phyloP scores from a whole-genome alignment of 1,140 invertebrate species.

The Phenacoccus solenopsis region DNA sequence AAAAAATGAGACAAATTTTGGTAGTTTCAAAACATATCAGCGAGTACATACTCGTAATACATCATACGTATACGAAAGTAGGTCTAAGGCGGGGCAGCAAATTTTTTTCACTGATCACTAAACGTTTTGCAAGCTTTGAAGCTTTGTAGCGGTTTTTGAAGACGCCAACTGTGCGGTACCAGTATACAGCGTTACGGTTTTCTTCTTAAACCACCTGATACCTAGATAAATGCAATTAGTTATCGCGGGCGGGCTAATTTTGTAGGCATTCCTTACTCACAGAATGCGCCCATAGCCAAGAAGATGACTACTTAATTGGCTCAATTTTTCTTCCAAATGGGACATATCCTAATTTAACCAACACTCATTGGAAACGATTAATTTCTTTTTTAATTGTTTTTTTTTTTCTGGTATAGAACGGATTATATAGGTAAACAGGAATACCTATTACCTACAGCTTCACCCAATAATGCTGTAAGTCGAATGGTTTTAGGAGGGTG shows the following conservation, averaged over 20 bases:
- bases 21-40: too few species aligned
- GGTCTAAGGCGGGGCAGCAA: too few species aligned
- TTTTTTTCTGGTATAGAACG: not conserved
- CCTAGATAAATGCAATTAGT: not conserved
- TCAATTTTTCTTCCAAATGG: not conserved
- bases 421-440: too few species aligned
- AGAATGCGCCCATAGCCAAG: not conserved
- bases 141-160: not conserved
- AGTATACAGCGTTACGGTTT: too few species aligned
- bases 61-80: too few species aligned
- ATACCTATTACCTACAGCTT: too few species aligned
- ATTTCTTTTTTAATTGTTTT: not conserved
- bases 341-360: not conserved
- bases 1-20: too few species aligned
- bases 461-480: too few species aligned
- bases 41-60: too few species aligned
- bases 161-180: not conserved
- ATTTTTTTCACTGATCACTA: too few species aligned
- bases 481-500: too few species aligned
- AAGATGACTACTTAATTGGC: not conserved
- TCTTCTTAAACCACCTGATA: not conserved
- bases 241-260: not conserved
- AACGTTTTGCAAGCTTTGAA: not conserved
- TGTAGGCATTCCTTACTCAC: not conserved
- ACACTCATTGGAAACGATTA: not conserved